phyloP scores from a whole-genome alignment of 2,113 vertebrate species.

The Sander lucioperca region DNA sequence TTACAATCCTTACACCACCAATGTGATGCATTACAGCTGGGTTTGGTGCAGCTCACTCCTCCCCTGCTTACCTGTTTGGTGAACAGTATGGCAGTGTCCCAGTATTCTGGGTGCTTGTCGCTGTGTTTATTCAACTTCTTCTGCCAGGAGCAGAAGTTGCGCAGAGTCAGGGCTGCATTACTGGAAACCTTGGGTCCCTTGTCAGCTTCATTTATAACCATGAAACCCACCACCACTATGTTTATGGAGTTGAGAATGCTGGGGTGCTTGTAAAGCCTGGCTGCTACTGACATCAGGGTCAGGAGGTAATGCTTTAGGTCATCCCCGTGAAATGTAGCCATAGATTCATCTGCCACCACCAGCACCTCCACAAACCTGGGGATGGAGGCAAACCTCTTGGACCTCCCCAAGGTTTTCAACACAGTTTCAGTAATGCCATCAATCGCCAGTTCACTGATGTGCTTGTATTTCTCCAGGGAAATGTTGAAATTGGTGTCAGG shows the following conservation, averaged over 20 bases:
- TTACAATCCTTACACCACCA: background rate
- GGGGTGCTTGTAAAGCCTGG: conserved; percentile 94
- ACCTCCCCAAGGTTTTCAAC: conserved; percentile 79
- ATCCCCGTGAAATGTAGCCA: conserved; percentile 94
- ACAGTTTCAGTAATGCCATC: conserved; percentile 66
- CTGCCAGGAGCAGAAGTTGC: conserved; percentile 98
- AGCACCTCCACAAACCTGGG: conserved; percentile 96
- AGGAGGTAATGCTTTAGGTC: conserved; percentile 96
- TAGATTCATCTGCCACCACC: conserved; percentile 96
- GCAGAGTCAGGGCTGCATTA: conserved; percentile 95
- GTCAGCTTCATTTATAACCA: conserved; percentile 90
- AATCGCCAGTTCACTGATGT: conserved; percentile 47
- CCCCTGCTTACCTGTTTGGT: conserved; percentile 92
- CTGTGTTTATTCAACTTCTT: conserved; percentile 96
- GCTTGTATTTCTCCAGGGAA: conserved; percentile 89
- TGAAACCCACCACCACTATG: conserved; percentile 94
- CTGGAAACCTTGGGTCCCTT: conserved; percentile 93
- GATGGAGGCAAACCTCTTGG: conserved; percentile 93
- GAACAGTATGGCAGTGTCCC: conserved; percentile 98
- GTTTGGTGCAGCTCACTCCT: background rate
- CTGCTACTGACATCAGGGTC: conserved; percentile 95
- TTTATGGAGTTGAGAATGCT: conserved; percentile 95
- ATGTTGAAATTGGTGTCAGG: conserved; percentile 83
- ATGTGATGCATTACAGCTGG: background rate
- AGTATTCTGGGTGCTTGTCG: conserved; percentile 96